Evolutionary conservation across 2,888 invertebrate species (phyloP), one percentile per base, ranked within the genome.

Genomic region (Cheiracanthium punctorium): DNA sequence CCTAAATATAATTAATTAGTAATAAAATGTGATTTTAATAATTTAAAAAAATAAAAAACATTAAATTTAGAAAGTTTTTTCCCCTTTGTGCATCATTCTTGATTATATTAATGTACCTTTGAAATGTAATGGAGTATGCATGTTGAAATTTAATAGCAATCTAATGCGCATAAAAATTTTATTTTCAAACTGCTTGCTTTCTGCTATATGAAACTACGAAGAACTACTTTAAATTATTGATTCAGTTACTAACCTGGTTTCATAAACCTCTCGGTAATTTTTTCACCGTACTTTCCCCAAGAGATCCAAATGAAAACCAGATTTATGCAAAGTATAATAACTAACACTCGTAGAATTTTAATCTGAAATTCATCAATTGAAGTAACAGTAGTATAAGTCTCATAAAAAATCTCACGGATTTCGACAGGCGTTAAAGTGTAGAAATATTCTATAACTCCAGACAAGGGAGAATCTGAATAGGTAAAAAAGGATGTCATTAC

Each of bases 251-350:
- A 64, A 88, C 88, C 88, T 71, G 88, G 88, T 58, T 82, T 87
- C 88, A 88, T 88, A 73, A 88, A 88, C 41, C 88, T 74, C 70
- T 88, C 88, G 1, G 80, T 87, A 20, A 89, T 89, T 82, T 82
- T 88, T 33, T 88, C 82, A 67, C 89, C 88, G 41, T 88, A 89
- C 64, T 81, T 88, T 33, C 74, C 80, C 89, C 89, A 89, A 17
- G 80, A 80, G 24, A 88, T 72, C 72, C 71, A 79, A 58, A 89
- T 88, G 1, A 86, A 80, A 28, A 87, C 12, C 17, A 89, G 41
- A 75, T 89, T 88, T 14, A 87, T 65, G 29, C 41, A 75, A 8
- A 87, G 64, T 32, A 87, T 64, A 48, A 65, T 33, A 28, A 87
- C 64, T 7, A 77, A 82, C 24, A 75, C 48, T 7, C 82, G 74